Evolutionary conservation across 1,140 invertebrate species (phyloP).

Genomic region (Anthonomus grandis): DNA sequence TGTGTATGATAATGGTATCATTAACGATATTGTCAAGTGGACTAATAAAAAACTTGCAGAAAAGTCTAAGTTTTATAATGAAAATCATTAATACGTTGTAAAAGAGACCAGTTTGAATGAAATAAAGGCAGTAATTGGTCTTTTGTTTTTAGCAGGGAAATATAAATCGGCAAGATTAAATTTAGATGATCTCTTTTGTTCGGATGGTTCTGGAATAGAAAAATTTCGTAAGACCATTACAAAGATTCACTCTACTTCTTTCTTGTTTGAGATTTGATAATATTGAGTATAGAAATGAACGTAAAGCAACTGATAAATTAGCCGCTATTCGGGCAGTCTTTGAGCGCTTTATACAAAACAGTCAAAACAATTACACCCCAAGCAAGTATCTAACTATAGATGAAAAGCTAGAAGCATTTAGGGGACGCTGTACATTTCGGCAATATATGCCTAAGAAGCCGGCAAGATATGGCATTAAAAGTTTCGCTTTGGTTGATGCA

Average conservation of each 20-base stretch:
- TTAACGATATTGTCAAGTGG: slow-evolving; percentile 30
- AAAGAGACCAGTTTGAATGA: slow-evolving; percentile 8
- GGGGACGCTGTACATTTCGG: slow-evolving; percentile 9
- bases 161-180: slow-evolving; percentile 11
- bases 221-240: slow-evolving; percentile 40
- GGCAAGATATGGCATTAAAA: slow-evolving; percentile 25
- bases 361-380: neutral
- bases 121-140: slow-evolving; percentile 19
- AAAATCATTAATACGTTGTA: slow-evolving; percentile 8
- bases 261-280: slow-evolving; percentile 14
- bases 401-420: slow-evolving; percentile 17
- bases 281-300: slow-evolving; percentile 7
- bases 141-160: slow-evolving; percentile 14
- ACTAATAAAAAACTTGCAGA: slow-evolving; percentile 24
- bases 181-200: slow-evolving; percentile 10
- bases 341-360: neutral
- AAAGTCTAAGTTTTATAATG: slow-evolving; percentile 16
- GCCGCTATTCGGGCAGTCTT: slow-evolving; percentile 4
- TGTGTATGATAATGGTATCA: slow-evolving; percentile 33
- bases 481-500: slow-evolving; percentile 16
- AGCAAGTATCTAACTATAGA: slow-evolving; percentile 9
- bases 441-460: slow-evolving; percentile 47
- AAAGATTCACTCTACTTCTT: slow-evolving; percentile 30
- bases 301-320: slow-evolving; percentile 1
- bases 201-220: slow-evolving; percentile 40